A percentile compares a stretch with the other conserved stretches of the same genome.
phyloP scores from a whole-genome alignment of 1,140 invertebrate species.

The Bradysia coprophila region DNA sequence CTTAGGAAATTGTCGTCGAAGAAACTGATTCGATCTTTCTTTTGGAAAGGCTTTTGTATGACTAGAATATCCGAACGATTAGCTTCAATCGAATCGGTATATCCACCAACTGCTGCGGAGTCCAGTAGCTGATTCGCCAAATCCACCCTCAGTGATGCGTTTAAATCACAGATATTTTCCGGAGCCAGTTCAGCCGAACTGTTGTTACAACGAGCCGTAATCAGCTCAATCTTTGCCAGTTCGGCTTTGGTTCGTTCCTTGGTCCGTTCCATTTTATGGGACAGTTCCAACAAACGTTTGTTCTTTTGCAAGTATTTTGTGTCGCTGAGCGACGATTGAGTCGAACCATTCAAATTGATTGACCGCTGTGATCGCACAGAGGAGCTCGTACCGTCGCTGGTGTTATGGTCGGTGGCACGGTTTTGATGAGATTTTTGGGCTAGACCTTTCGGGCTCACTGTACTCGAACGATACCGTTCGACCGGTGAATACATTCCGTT shows the following conservation, averaged over 20 bases:
- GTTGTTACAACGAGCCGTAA: slow-evolving; percentile 11
- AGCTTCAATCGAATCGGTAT: background rate
- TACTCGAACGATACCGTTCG: no score
- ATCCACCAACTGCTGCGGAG: background rate
- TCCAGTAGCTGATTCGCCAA: background rate
- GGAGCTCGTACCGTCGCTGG: no score
- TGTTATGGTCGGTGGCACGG: no score
- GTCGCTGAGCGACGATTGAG: no score
- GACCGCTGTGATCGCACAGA: no score
- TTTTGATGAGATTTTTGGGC: no score
- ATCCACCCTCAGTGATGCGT: background rate
- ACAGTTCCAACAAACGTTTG: slow-evolving; percentile 8
- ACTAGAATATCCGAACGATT: background rate
- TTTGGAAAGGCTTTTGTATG: background rate
- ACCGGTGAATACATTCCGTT: no score
- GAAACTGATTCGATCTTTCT: background rate
- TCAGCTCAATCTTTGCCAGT: slow-evolving; percentile 16
- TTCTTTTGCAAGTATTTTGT: background rate
- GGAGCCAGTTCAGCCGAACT: background rate
- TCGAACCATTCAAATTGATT: no score
- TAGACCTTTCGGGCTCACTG: no score
- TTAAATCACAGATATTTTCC: background rate
- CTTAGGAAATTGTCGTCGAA: background rate
- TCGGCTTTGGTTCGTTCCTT: slow-evolving; percentile 16
- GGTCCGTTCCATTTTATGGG: slow-evolving; percentile 12